Base-by-base conservation (phyloP, 1,140 invertebrate species). In the Pseudomyrmex flavicornis region DNA sequence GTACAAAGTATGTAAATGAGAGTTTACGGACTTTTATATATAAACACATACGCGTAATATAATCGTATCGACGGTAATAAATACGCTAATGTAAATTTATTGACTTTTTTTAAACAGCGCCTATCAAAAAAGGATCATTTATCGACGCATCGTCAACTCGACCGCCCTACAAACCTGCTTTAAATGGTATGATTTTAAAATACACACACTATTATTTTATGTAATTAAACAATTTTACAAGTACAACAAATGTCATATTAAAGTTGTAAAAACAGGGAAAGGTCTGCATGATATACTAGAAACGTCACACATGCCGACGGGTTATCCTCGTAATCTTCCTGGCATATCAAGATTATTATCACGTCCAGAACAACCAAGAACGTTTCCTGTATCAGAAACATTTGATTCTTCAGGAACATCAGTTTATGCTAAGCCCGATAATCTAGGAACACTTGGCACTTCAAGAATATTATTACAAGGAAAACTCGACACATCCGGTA, bases 401-500 rank as follows among this genome's bases (percentile, higher is more conserved):
- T 7, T 7, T 35, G 7, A 35, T 35, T 35, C 35, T 35, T 5
- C 35, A 35, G 35, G 35, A 35, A 35, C 35, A 35, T 35, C 35
- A 35, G 35, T 35, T 35, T 35, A 35, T 35, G 35, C 35, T 35
- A 35, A 35, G 7, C 5, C 5, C 5, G 35, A 35, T 5, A 35
- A 7, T 35, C 5, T 35, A 35, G 35, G 5, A 35, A 35, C 35
- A 35, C 5, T 35, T 5, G 35, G 0, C 5, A 35, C 35, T 35
- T 35, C 35, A 35, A 7, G 35, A 35, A 26, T 26, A 26, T 35
- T 7, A 35, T 35, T 35, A 73, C 93, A 95, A 86, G 95, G 95
- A 82, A 95, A 92, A 93, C 61, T 95, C 94, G 84, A 89, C 91
- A 2, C 10, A 9, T 46, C 69, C 56, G 65, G 86, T 87, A 94